These are phyloP conservation scores for Chionodraco myersi DNA, from an alignment of 2,113 vertebrate genomes.

Conservation along the genomic window DNA sequence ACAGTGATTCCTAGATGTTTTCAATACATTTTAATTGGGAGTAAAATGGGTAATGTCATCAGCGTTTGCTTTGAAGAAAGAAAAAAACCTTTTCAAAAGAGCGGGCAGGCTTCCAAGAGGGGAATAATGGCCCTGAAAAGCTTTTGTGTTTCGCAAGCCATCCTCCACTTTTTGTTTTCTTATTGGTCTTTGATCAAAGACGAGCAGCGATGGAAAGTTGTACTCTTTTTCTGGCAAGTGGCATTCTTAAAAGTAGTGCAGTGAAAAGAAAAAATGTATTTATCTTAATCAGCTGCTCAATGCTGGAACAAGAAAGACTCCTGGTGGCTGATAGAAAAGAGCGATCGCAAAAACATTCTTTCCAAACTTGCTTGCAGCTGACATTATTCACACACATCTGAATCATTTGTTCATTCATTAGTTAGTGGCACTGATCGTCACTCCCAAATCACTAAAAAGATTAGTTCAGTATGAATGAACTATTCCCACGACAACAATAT, in stretches of 20 bases:
- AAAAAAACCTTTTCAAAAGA: slow-evolving; percentile 50
- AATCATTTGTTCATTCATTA: slow-evolving; percentile 57
- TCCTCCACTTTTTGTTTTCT: slow-evolving; percentile 58
- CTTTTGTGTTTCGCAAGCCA: slow-evolving; percentile 43
- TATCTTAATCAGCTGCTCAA: slow-evolving; percentile 50
- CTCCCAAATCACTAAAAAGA: slow-evolving; percentile 60
- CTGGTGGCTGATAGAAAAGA: slow-evolving; percentile 48
- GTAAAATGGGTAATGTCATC: slow-evolving; percentile 56
- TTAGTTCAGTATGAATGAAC: slow-evolving; percentile 55
- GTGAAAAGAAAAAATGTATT: slow-evolving; percentile 20
- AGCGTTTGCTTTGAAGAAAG: slow-evolving; percentile 65
- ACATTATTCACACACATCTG: slow-evolving; percentile 45
- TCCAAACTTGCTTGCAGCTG: slow-evolving; percentile 24
- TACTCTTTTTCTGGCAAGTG: slow-evolving; percentile 35
- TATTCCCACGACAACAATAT: slow-evolving; percentile 31
- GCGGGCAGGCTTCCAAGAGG: slow-evolving; percentile 64
- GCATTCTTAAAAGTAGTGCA: slow-evolving; percentile 31
- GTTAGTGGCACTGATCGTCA: slow-evolving; percentile 50
- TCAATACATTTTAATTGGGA: slow-evolving; percentile 70
- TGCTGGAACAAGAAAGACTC: slow-evolving; percentile 30
- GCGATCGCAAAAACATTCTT: slow-evolving; percentile 5
- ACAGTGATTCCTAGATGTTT: slow-evolving; percentile 59
- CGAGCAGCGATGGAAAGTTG: slow-evolving; percentile 47
- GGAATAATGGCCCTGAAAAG: slow-evolving; percentile 64
- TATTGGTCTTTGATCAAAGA: slow-evolving; percentile 66